Evolutionary conservation across 1,140 invertebrate species (phyloP).

Genomic region (Drosophila lacertosa): DNA sequence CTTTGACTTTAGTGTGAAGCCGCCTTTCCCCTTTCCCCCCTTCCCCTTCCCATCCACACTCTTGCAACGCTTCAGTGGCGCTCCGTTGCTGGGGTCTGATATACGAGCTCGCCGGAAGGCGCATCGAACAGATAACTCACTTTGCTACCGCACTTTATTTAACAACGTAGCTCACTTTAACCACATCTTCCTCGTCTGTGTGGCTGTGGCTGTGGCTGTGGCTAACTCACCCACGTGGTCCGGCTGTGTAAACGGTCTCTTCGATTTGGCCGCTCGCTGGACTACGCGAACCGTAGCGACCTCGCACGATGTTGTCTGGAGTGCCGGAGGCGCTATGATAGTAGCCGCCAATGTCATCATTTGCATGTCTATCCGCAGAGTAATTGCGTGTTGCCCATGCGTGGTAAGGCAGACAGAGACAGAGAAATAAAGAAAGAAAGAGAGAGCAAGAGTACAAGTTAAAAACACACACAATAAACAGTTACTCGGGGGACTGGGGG

Average conservation of each 20-base stretch:
- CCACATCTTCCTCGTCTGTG: background rate
- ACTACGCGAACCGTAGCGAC: constrained; percentile 87
- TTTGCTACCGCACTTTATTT: constrained; percentile 59
- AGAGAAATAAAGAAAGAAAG: constrained; percentile 2
- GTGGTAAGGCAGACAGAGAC: constrained; percentile 24
- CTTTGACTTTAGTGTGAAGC: constrained; percentile 20
- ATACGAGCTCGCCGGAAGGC: constrained; percentile 64
- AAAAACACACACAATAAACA: constrained; percentile 11
- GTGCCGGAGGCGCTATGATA: constrained; percentile 87
- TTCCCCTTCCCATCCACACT: background rate
- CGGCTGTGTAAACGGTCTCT: constrained; percentile 89
- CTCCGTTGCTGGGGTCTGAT: constrained; percentile 35
- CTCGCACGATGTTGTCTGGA: constrained; percentile 87
- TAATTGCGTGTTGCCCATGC: constrained; percentile 70
- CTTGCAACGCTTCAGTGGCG: constrained; percentile 69
- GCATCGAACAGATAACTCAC: constrained; percentile 62
- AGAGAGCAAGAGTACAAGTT: background rate
- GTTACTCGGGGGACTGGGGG: constrained; percentile 26
- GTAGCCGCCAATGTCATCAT: constrained; percentile 86
- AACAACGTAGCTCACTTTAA: constrained; percentile 5
- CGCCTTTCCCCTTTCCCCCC: no score
- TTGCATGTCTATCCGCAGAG: constrained; percentile 85
- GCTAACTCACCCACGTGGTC: constrained; percentile 87
- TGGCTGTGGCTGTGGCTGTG: background rate
- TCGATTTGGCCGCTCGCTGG: constrained; percentile 87